phyloP scores from a whole-genome alignment of 2,797 vertebrate genomes.

The Rhynchonycteris naso region DNA sequence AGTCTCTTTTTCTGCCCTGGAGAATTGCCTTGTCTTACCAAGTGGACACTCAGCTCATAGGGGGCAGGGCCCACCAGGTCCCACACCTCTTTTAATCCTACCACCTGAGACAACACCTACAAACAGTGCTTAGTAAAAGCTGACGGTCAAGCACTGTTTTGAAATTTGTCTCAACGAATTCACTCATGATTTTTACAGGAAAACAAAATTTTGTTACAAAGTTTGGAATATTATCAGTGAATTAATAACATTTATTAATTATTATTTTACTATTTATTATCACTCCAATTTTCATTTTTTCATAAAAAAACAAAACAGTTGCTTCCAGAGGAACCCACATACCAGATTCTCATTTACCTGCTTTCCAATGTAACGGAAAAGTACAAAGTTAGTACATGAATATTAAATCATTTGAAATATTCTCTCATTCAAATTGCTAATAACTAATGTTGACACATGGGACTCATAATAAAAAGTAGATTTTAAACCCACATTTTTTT shows the following conservation, averaged over 20 bases:
- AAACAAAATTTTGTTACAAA: conserved; percentile 23
- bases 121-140: background rate
- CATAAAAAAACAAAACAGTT: background rate
- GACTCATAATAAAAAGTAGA: background rate
- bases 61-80: too few relatives aligned
- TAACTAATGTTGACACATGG: background rate
- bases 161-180: background rate
- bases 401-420: conserved; percentile 20
- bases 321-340: conserved; percentile 29
- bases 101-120: background rate
- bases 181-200: conserved; percentile 1
- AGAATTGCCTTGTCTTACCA: background rate
- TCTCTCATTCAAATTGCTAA: conserved; percentile 42
- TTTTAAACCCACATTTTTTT: conserved; percentile 21
- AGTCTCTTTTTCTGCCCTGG: background rate
- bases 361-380: conserved; percentile 59
- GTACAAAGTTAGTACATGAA: conserved; percentile 16
- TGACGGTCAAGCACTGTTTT: background rate
- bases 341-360: conserved; percentile 33
- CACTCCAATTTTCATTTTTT: background rate
- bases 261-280: conserved; percentile 22
- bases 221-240: conserved; percentile 11
- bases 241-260: background rate
- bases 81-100: background rate
- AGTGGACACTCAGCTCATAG: background rate